These are phyloP conservation scores for Caenorhabditis wallacei DNA, from an alignment of 2,888 invertebrate species.

Conservation along the genomic window DNA sequence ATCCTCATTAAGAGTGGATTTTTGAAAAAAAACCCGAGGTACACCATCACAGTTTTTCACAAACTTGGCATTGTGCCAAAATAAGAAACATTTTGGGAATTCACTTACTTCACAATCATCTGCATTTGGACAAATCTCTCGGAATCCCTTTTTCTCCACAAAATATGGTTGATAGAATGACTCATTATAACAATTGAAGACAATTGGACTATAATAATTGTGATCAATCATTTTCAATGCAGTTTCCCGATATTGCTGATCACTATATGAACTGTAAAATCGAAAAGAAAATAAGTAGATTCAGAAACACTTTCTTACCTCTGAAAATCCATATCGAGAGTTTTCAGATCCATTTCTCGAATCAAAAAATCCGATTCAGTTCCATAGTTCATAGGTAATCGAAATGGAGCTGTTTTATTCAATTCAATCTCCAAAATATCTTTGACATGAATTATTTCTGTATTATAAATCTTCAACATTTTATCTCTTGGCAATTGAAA, in stretches of 20 bases:
- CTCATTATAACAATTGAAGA: slow-evolving; percentile 57
- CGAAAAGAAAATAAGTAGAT: no score
- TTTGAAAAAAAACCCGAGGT: no score
- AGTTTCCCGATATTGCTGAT: slow-evolving; percentile 2
- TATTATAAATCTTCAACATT: slow-evolving; percentile 42
- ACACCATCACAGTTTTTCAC: no score
- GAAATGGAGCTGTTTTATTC: slow-evolving; percentile 9
- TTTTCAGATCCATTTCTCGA: slow-evolving; percentile 31
- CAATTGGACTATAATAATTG: slow-evolving; percentile 40
- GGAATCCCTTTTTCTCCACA: slow-evolving; percentile 33
- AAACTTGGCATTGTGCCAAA: no score
- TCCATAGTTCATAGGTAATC: slow-evolving; percentile 27
- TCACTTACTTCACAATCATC: slow-evolving; percentile 49
- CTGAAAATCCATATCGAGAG: slow-evolving; percentile 40
- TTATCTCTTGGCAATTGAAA: slow-evolving; percentile 37
- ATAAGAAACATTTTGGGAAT: no score
- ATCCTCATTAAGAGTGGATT: no score
- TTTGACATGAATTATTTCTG: slow-evolving; percentile 58
- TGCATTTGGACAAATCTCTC: slow-evolving; percentile 50
- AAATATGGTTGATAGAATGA: slow-evolving; percentile 59
- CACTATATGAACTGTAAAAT: slow-evolving; percentile 19
- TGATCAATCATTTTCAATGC: slow-evolving; percentile 37
- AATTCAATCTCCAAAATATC: slow-evolving; percentile 27
- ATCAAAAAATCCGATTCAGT: slow-evolving; percentile 37
- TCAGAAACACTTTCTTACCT: slow-evolving; percentile 6